Base-by-base conservation (phyloP, 1,140 invertebrate species). In the Drosophila lini region DNA sequence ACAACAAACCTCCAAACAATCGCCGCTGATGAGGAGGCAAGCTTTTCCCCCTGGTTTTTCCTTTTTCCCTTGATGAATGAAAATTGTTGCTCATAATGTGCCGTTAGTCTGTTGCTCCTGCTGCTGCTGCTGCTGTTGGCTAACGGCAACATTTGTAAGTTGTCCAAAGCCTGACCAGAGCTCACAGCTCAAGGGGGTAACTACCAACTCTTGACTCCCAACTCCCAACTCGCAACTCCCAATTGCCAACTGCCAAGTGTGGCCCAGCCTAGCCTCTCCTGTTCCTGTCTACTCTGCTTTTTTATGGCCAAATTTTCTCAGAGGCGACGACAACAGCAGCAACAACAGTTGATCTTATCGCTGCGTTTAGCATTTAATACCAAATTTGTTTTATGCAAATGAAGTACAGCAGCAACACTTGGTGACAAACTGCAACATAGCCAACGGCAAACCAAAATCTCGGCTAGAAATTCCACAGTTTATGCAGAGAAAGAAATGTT, bases 311-410 rank as follows among this genome's bases (percentile, higher is more conserved):
- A 74, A 60, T 85, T 74, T 84, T 85, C 81, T 80, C 78, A 83
- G 52, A 60, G 63, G 78, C 61, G 34, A 42, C 22, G 50, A 64
- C 60, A 42, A 55, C 47, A 58, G 50, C 34, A 79, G 38, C 61
- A 55, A 19, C 19, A 19, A 48, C 41, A 57, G 75, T 48, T 70
- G 86, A 90, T 90, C 80, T 90, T 90, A 90, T 90, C 86, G 71
- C 52, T 44, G 53, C 38, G 74, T 62, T 75, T 82, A 90, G 80
- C 80, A 90, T 90, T 90, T 90, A 90, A 90, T 90, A 90, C 86
- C 86, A 90, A 90, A 90, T 90, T 90, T 90, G 86, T 90, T 90
- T 90, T 90, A 88, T 90, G 86, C 86, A 90, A 90, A 90, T 90
- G 82, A 90, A 76, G 78, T 60, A 59, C 75, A 71, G 31, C 71